Base-by-base conservation (phyloP, 2,113 vertebrate genomes). In the Ranitomeya variabilis region DNA sequence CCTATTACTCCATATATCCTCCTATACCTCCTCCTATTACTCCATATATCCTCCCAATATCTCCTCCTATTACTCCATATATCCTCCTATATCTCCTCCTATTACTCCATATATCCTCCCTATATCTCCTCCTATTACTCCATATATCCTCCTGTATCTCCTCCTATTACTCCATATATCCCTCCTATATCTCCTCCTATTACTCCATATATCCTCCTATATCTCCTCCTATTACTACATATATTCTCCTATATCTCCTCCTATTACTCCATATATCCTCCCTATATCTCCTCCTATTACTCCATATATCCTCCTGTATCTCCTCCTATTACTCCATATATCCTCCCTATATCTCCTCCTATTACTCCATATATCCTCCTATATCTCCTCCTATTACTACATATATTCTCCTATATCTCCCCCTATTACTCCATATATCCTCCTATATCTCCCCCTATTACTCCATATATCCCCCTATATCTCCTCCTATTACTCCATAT, bases 371-470 rank as follows among this genome's bases (percentile, higher is more conserved):
- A 31, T 31, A 31, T 31, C 26, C 26, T 31, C 26, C 26, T 31
- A 31, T 31, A 31, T 31, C 26, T 31, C 26, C 26, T 31, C 26
- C 26, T 31, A 31, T 31, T 31, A 31, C 26, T 31, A 1, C 19
- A 69, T n/a, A 11, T 21, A 45, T 6, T 60, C 55, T 31, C 74
- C 18, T 0, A 4, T 76, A 76, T 45, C 15, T 76, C 73, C 37
- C 51, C 5, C 31, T 19, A 45, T 51, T 51, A 51, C 37, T 15
- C 13, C 85, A 14, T 10, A 21, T 7, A 6, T 7, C 62, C 37
- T 82, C 60, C 80, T 62, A 51, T 71, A 73, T 16, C 64, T 52
- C 66, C 83, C 21, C 21, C 21, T 67, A 85, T 77, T 77, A 52
- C 74, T 59, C 45, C 77, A 69, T 64, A 52, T 21, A 77, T 21